Conservation (phyloP, 2,113 vertebrate species). For the Uria lomvia region DNA sequence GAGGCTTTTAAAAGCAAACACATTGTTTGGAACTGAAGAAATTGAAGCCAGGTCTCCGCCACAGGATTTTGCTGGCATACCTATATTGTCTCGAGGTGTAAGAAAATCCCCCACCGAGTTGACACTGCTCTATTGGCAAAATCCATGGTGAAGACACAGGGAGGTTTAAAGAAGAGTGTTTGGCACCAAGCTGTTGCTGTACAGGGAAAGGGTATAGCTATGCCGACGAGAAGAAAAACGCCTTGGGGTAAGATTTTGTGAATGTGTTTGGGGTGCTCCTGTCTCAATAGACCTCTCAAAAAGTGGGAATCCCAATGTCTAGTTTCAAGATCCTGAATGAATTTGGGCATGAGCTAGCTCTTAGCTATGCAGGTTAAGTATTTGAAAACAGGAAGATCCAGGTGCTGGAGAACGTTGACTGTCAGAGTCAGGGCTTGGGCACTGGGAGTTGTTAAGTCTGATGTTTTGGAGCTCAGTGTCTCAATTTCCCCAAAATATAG, state of each 20-base stretch:
- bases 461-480: neutral
- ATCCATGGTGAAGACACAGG: neutral
- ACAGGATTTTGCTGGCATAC: constrained; percentile 33
- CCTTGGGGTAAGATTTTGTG: neutral
- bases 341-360: neutral
- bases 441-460: neutral
- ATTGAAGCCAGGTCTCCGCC: constrained; percentile 3
- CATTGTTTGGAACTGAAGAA: constrained; percentile 27
- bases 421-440: neutral
- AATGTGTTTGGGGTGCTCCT: neutral
- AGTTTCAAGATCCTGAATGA: neutral
- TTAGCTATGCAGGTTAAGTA: neutral
- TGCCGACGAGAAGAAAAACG: rapidly evolving
- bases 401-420: neutral
- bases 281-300: neutral
- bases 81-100: constrained; percentile 26
- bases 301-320: neutral
- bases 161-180: neutral
- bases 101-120: constrained; percentile 30
- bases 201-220: neutral
- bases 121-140: constrained; percentile 8
- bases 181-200: neutral
- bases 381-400: neutral
- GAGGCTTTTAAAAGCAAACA: constrained; percentile 45
- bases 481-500: neutral